Percentiles rank a stretch among this genome's conserved stretches.
Evolutionary conservation across 2,888 invertebrate species (phyloP).

Genomic region (Heteromurus nitidus): DNA sequence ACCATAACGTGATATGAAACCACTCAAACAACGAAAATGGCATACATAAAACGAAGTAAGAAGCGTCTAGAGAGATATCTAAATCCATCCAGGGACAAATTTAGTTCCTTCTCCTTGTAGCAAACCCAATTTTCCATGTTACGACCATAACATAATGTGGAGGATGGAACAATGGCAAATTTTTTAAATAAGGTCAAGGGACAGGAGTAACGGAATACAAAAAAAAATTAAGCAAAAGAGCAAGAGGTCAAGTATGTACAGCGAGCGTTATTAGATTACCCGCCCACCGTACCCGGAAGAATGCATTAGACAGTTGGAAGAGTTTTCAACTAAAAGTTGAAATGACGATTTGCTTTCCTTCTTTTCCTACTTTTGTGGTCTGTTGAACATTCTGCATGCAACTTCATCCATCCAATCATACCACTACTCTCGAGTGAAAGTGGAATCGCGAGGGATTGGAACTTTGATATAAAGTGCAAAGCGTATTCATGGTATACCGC

Average conservation of each 20-base stretch:
- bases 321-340: slow-evolving; percentile 6
- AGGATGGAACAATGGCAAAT: not conserved
- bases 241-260: not conserved
- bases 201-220: not conserved
- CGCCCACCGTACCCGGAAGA: not conserved
- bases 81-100: slow-evolving; percentile 40
- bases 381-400: too few species aligned
- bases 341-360: not conserved
- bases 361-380: too few species aligned
- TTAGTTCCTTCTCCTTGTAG: not conserved
- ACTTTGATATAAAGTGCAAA: too few species aligned
- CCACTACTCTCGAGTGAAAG: too few species aligned
- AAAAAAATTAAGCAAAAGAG: too few species aligned
- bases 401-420: too few species aligned
- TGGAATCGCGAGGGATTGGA: too few species aligned
- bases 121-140: slow-evolving; percentile 7
- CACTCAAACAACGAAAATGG: not conserved
- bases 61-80: slow-evolving; percentile 21
- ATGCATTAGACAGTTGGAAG: not conserved
- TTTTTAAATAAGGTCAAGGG: slow-evolving; percentile 29
- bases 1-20: not conserved
- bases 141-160: not conserved
- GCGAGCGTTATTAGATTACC: not conserved
- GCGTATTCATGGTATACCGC: too few species aligned
- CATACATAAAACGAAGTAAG: slow-evolving; percentile 4